A percentile compares a stretch with the other conserved stretches of the same genome.
Evolutionary conservation across 2,113 vertebrate genomes (phyloP).

Genomic region (Pitta sordida): DNA sequence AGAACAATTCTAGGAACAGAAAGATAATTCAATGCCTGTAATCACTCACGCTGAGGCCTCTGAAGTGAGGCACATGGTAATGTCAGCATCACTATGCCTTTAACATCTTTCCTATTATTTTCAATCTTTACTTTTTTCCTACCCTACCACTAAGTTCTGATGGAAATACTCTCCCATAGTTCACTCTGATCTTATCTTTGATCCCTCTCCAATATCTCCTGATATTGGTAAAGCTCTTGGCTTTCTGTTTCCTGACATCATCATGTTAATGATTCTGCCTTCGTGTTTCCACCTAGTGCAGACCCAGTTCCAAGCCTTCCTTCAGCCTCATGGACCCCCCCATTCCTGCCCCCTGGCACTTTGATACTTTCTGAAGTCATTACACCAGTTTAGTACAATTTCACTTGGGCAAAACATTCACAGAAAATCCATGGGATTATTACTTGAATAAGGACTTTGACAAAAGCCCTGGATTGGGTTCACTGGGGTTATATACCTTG

Average conservation of each 20-base stretch:
- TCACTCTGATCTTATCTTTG: not conserved
- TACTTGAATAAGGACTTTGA: not conserved
- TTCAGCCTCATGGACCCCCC: not conserved
- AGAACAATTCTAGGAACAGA: not conserved
- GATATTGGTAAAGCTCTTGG: not conserved
- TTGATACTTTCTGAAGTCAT: not conserved
- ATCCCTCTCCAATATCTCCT: not conserved
- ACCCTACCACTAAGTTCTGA: not conserved
- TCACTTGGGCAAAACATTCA: not conserved
- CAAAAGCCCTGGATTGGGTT: not conserved
- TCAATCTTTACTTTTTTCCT: not conserved
- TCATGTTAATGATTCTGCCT: not conserved
- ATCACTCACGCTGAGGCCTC: not conserved
- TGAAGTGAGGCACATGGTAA: not conserved
- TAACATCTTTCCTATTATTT: not conserved
- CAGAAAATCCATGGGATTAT: not conserved
- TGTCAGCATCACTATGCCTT: not conserved
- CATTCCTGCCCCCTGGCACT: not conserved
- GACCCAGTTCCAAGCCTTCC: not conserved
- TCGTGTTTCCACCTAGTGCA: accelerated
- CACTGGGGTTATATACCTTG: not conserved
- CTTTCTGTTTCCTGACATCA: not conserved
- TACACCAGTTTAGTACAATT: not conserved
- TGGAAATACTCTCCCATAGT: not conserved
- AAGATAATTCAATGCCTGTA: not conserved